These are phyloP conservation scores for Ptilorrhoa leucosticta DNA, from an alignment of 2,113 vertebrate species.

Conservation along the genomic window DNA sequence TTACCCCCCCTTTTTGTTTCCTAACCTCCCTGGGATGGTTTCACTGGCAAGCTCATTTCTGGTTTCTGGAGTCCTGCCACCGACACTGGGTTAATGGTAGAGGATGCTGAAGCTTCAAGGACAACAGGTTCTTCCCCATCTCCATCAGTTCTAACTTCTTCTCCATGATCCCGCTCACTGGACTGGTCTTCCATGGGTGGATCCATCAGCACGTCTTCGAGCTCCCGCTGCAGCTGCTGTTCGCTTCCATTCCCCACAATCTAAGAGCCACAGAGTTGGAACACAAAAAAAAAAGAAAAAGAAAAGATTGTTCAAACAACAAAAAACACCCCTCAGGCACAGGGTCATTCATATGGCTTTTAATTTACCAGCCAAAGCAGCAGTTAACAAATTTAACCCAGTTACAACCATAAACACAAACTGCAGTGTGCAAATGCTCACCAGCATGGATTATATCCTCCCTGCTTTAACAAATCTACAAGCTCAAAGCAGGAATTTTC, in stretches of 20 bases:
- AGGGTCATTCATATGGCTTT: background rate
- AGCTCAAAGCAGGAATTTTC: background rate
- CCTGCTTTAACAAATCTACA: background rate
- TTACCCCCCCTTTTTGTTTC: conserved; percentile 20
- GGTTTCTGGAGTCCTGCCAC: conserved; percentile 81
- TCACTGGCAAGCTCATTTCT: conserved; percentile 91
- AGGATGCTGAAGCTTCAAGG: conserved; percentile 73
- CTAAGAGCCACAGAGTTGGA: conserved; percentile 69
- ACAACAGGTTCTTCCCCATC: conserved; percentile 74
- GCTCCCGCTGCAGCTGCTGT: conserved; percentile 92
- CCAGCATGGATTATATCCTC: background rate
- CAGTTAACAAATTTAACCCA: conserved; percentile 2
- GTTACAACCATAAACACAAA: background rate
- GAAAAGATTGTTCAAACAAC: background rate
- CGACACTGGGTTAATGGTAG: conserved; percentile 76
- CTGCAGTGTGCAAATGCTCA: background rate
- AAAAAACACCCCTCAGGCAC: background rate
- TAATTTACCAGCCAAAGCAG: conserved; percentile 14
- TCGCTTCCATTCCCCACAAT: conserved; percentile 98
- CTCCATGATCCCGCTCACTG: conserved; percentile 65
- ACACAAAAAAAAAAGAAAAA: conserved; percentile 4
- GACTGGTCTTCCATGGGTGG: conserved; percentile 83
- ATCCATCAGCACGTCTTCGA: conserved; percentile 97
- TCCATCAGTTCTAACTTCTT: conserved; percentile 66
- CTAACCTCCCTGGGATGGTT: conserved; percentile 88